Conservation (phyloP, 1,140 invertebrate species). For the Solenopsis fugax region DNA sequence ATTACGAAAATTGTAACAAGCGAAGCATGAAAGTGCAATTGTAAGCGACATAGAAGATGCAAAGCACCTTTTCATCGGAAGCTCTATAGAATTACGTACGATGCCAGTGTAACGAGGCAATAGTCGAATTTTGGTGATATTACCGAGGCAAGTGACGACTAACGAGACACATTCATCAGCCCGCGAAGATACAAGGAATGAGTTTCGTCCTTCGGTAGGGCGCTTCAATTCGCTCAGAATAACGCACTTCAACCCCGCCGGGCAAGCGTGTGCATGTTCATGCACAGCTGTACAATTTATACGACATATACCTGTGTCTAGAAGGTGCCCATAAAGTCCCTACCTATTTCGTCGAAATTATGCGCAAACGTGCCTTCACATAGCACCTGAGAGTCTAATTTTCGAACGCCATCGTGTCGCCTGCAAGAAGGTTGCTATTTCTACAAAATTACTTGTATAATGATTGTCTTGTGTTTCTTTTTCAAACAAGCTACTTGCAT, state of each 20-base stretch:
- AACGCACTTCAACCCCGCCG: slow-evolving; percentile 67
- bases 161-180: slow-evolving; percentile 79
- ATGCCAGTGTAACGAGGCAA: slow-evolving; percentile 68
- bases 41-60: slow-evolving; percentile 26
- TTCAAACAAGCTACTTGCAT: neutral
- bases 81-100: slow-evolving; percentile 53
- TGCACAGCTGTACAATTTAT: slow-evolving; percentile 68
- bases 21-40: slow-evolving; percentile 24
- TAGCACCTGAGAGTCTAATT: slow-evolving; percentile 57
- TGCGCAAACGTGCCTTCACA: slow-evolving; percentile 57
- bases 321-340: slow-evolving; percentile 55
- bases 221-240: slow-evolving; percentile 75
- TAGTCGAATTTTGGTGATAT: slow-evolving; percentile 75
- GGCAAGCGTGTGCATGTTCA: slow-evolving; percentile 57
- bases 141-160: slow-evolving; percentile 76
- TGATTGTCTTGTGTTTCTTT: neutral
- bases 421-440: neutral
- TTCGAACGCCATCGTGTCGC: slow-evolving; percentile 28
- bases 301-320: slow-evolving; percentile 62
- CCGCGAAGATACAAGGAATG: slow-evolving; percentile 75
- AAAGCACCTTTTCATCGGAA: slow-evolving; percentile 38
- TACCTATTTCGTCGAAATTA: slow-evolving; percentile 54
- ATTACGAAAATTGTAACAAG: slow-evolving; percentile 38
- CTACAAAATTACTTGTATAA: slow-evolving; percentile 27
- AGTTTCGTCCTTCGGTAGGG: slow-evolving; percentile 68